Percentiles rank a stretch among this genome's conserved stretches.
Evolutionary conservation across 2,888 invertebrate species (phyloP).

Genomic region (Cremastobaeus sp.): DNA sequence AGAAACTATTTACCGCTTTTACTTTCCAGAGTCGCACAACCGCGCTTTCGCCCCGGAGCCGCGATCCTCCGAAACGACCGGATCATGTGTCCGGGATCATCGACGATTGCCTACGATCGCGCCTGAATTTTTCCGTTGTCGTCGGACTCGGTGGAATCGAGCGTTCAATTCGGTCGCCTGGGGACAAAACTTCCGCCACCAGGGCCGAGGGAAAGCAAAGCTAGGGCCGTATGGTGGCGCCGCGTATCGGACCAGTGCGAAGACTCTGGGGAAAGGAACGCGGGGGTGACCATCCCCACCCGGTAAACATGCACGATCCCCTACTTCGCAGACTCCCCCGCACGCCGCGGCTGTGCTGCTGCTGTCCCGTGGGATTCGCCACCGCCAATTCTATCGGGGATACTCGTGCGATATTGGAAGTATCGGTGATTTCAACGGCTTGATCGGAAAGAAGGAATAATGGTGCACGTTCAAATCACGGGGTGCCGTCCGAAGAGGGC

Average conservation of each 20-base stretch:
- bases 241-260: constrained; percentile 66
- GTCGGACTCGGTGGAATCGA: constrained; percentile 35
- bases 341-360: constrained; percentile 62
- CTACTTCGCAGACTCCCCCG: constrained; percentile 63
- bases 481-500: background rate
- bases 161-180: constrained; percentile 1
- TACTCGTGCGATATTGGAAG: constrained; percentile 75
- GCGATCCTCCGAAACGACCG: too few relatives aligned
- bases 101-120: too few relatives aligned
- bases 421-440: constrained; percentile 78
- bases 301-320: constrained; percentile 49
- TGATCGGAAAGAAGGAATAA: constrained; percentile 76
- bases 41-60: too few relatives aligned
- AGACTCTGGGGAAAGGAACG: constrained; percentile 66
- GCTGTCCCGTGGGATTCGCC: constrained; percentile 58
- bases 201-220: constrained; percentile 66
- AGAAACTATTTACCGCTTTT: constrained; percentile 67
- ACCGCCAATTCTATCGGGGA: constrained; percentile 64
- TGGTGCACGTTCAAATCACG: constrained; percentile 39
- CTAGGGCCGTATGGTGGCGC: constrained; percentile 75
- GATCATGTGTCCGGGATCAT: too few relatives aligned
- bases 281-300: constrained; percentile 74
- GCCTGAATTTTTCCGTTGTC: too few relatives aligned
- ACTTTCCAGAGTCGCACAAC: constrained; percentile 36
- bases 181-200: constrained; percentile 60